phyloP scores from a whole-genome alignment of 2,113 vertebrate species.

The Ammodytes dubius region DNA sequence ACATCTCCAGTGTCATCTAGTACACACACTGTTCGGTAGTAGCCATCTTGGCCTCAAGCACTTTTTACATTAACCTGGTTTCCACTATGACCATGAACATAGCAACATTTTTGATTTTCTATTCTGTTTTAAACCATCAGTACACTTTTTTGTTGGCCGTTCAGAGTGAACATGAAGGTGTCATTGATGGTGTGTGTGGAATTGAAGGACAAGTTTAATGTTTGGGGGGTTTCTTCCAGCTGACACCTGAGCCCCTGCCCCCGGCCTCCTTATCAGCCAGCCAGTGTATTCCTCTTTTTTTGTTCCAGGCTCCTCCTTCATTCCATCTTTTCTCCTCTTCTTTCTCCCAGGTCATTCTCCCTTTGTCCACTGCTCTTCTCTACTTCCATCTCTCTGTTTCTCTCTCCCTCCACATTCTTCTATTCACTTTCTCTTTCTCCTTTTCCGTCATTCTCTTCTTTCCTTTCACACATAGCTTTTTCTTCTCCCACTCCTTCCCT shows the following conservation, averaged over 20 bases:
- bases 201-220: neutral
- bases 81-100: neutral
- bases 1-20: conserved; percentile 54
- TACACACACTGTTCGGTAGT: neutral
- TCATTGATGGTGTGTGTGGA: neutral
- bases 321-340: conserved; percentile 49
- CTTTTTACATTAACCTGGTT: neutral
- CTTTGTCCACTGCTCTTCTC: conserved; percentile 28
- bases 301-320: conserved; percentile 59
- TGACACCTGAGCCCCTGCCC: conserved; percentile 60
- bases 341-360: conserved; percentile 1
- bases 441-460: neutral
- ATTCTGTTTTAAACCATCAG: neutral
- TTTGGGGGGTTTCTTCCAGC: conserved; percentile 12
- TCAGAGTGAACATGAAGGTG: neutral
- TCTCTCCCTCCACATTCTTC: neutral
- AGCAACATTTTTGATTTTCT: neutral
- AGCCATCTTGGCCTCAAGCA: conserved; percentile 16
- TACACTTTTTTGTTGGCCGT: neutral
- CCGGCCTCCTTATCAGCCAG: conserved; percentile 26
- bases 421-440: neutral
- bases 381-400: neutral
- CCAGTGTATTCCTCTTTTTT: conserved; percentile 43
- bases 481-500: neutral
- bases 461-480: neutral